Base-by-base conservation (phyloP, 1,140 invertebrate species). In the Heliothis subflexa region DNA sequence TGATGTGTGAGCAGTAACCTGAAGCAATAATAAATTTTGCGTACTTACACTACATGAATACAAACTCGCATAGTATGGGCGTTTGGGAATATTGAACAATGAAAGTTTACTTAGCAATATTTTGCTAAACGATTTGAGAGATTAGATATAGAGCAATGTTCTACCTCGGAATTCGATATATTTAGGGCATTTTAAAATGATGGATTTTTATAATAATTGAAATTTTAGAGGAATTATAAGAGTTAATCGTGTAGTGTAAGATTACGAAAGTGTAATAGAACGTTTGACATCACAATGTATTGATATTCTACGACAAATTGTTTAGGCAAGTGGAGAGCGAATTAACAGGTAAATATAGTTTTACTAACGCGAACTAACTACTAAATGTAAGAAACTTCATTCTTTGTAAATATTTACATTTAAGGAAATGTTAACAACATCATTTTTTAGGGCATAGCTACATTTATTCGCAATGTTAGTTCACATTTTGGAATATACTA, bases 361-460 rank as follows among this genome's bases (percentile, higher is more conserved):
- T 70, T 81, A 81, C 80, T 81, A 81, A 81, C 71, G 62, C 54
- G 21, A 72, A 81, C 76, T 81, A 81, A 80, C 68, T 71, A 80
- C 50, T 71, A 72, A 62, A 59, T 70, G 50, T 78, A 81, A 78
- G 70, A 54, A 52, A 75, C 59, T 62, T 62, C 45, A 52, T 81
- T 66, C 71, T 33, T 59, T 78, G 80, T 81, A 81, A 81, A 81
- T 81, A 81, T 81, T 66, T 68, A 81, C 68, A 71, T 49, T 62
- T 76, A 73, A 74, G 49, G 55, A 78, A 78, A 78, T 66, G 57
- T 70, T 73, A 70, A 75, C 71, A 75, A 49, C 73, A 50, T 62
- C 21, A 52, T 55, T 81, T 74, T n/a, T 61, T 77, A 72, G 16
- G 54, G 64, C 33, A 59, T 78, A 40, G n/a, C 68, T 72, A 79